Conservation (phyloP, 2,797 vertebrate genomes). For the Avahi laniger region DNA sequence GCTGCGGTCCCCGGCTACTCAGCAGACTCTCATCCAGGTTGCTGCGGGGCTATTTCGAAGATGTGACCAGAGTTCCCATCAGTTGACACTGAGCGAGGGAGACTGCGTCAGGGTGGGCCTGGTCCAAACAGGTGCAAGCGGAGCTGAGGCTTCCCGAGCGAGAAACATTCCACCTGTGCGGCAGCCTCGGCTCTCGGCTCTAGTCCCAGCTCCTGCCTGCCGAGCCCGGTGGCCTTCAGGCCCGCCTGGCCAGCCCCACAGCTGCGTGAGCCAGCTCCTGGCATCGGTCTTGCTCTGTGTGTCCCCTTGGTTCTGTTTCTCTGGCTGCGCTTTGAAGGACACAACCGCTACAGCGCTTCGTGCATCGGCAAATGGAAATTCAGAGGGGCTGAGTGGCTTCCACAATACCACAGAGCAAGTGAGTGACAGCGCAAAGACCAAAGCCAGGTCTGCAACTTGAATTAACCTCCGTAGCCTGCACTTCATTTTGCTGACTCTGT, state of each 20-base stretch:
- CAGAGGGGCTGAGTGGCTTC: background rate
- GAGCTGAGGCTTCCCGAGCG: background rate
- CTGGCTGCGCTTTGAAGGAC: background rate
- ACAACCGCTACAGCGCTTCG: background rate
- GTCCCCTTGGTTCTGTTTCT: background rate
- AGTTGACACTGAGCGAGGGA: background rate
- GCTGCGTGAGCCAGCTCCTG: background rate
- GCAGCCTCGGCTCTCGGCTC: background rate
- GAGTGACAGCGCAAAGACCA: background rate
- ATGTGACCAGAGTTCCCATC: too few species aligned
- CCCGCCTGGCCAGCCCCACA: too few species aligned
- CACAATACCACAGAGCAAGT: background rate
- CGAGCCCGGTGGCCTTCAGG: background rate
- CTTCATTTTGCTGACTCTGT: background rate
- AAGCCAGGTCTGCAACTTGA: background rate
- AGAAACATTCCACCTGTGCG: background rate
- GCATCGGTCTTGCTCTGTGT: background rate
- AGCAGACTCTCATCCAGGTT: background rate
- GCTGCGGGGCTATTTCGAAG: background rate
- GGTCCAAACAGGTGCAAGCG: background rate
- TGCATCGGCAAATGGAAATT: background rate
- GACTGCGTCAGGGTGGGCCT: background rate
- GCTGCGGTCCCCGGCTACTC: background rate
- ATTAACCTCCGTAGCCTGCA: background rate
- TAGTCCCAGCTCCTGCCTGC: background rate